A percentile compares a stretch with the other conserved stretches of the same genome.
Evolutionary conservation across 1,140 invertebrate species (phyloP).

Genomic region (Euwallacea similis): DNA sequence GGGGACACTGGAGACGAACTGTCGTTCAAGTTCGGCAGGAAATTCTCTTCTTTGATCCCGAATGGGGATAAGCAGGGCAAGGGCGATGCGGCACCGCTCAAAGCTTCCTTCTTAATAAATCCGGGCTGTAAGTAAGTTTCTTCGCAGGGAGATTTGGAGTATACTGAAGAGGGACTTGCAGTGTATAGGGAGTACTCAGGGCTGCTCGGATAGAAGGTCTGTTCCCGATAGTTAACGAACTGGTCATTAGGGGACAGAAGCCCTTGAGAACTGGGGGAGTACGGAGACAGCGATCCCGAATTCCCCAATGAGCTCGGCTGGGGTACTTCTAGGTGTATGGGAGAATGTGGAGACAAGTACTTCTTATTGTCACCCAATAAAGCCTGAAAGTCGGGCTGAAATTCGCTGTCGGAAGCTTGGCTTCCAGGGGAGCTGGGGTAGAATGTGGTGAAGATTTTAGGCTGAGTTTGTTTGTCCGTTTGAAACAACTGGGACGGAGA

Average conservation of each 20-base stretch:
- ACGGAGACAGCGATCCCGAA: slow-evolving; percentile 44
- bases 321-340: slow-evolving; percentile 51
- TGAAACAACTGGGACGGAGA: slow-evolving; percentile 61
- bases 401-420: slow-evolving; percentile 27
- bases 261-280: slow-evolving; percentile 44
- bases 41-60: slow-evolving; percentile 58
- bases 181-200: slow-evolving; percentile 51
- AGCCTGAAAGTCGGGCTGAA: slow-evolving; percentile 49
- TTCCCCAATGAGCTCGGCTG: slow-evolving; percentile 40
- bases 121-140: slow-evolving; percentile 44
- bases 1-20: slow-evolving; percentile 40
- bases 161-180: slow-evolving; percentile 45
- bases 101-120: slow-evolving; percentile 47
- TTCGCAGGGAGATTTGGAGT: slow-evolving; percentile 45
- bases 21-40: slow-evolving; percentile 33
- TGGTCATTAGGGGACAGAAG: slow-evolving; percentile 49
- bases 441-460: slow-evolving; percentile 50
- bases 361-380: slow-evolving; percentile 44
- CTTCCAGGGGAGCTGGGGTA: slow-evolving; percentile 43
- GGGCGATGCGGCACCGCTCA: slow-evolving; percentile 44
- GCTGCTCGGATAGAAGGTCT: slow-evolving; percentile 50
- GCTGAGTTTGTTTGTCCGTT: slow-evolving; percentile 44
- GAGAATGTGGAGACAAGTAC: slow-evolving; percentile 36
- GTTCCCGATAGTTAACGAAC: slow-evolving; percentile 40
- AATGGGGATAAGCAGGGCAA: slow-evolving; percentile 44